Base-by-base conservation (phyloP, 1,140 invertebrate species). In the Drosophila malerkotliana region DNA sequence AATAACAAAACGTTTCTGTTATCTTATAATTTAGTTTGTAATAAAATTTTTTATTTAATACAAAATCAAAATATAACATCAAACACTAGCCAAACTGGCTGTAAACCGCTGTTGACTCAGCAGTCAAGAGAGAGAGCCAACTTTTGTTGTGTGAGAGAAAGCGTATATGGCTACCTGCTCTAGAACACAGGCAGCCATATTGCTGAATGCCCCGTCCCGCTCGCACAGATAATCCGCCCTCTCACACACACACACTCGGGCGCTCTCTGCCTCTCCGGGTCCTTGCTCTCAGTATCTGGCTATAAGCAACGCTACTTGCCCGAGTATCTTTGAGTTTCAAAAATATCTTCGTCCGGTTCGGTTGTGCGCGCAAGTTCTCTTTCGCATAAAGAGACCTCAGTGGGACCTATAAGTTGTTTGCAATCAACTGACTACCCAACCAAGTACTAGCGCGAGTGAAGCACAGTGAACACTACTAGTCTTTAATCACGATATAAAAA, bases 301-400 rank as follows among this genome's bases (percentile, higher is more conserved):
- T 76, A 76, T 68, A 76, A 76, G 73, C 73, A 68, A 76, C 51
- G 55, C 28, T 44, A 45, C 51, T 55, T 10, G 32, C 8, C 30
- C 18, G 53, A n/a, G 60, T 7, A 44, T 44, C 72, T 60, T 69
- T 67, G 51, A 84, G 76, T 83, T 72, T 79, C 64, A 67, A 62
- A 61, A 62, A 67, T 62, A 55, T 71, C 63, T 48, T 76, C 68
- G 39, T 49, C 56, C 76, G 63, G 72, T 73, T 63, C 79, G 76
- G 72, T 75, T 69, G 55, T 69, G 77, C 55, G 64, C 60, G 47
- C 55, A 55, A 51, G 62, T 26, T 41, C 58, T 64, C 76, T 45
- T 44, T 8, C 37, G 68, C 45, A 21, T 18, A 58, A 47, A 52
- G 53, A 63, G 26, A 60, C 51, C 61, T 47, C 37, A 53, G 24